phyloP scores from a whole-genome alignment of 2,113 vertebrate genomes.

The Hypanus sabinus region DNA sequence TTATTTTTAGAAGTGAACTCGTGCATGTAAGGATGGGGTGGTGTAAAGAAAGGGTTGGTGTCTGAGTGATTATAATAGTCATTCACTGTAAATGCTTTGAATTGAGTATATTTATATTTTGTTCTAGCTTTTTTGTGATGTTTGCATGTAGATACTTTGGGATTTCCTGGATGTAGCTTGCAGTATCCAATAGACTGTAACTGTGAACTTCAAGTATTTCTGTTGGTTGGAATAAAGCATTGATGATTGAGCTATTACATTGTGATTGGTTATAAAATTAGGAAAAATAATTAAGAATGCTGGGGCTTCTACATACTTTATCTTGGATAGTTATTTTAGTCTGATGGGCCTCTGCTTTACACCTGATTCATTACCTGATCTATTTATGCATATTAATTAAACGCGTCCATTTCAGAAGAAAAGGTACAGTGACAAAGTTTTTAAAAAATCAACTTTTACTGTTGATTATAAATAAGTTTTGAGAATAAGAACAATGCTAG shows the following conservation, averaged over 20 bases:
- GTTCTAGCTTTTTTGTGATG: background rate
- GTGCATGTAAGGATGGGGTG: background rate
- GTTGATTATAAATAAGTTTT: background rate
- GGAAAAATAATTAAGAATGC: background rate
- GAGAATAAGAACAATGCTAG: background rate
- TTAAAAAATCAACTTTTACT: too few species aligned
- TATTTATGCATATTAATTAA: background rate
- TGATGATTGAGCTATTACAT: background rate
- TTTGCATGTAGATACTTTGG: background rate
- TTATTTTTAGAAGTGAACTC: background rate
- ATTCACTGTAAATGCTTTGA: background rate
- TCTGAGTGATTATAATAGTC: background rate
- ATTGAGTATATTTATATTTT: constrained; percentile 4
- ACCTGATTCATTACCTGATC: too few species aligned
- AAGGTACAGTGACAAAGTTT: too few species aligned
- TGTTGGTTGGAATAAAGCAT: constrained; percentile 2
- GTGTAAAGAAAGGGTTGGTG: background rate
- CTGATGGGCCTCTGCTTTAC: background rate
- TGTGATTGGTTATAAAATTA: background rate
- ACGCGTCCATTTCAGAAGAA: too few species aligned
- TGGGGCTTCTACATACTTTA: background rate
- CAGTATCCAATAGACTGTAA: background rate
- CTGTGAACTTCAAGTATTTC: background rate
- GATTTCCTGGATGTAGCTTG: background rate
- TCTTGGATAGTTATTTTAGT: background rate